Percentiles rank a stretch among this genome's conserved stretches.
phyloP scores from a whole-genome alignment of 1,140 invertebrate species.

The Oreohelix idahoensis region DNA sequence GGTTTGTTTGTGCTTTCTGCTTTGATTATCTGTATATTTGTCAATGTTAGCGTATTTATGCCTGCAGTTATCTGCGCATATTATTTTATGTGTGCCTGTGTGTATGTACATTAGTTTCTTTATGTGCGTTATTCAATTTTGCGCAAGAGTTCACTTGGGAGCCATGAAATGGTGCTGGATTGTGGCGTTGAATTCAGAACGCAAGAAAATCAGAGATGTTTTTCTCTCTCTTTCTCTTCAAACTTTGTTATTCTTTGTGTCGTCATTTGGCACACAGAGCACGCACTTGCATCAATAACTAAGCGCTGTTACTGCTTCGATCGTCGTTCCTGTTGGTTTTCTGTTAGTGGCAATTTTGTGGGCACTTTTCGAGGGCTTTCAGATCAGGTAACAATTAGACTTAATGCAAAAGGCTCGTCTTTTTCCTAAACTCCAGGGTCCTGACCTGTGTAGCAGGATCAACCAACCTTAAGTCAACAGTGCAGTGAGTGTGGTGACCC shows the following conservation, averaged over 20 bases:
- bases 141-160: too few species aligned
- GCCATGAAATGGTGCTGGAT: too few species aligned
- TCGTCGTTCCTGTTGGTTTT: neutral
- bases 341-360: neutral
- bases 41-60: too few species aligned
- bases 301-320: neutral
- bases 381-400: conserved; percentile 2
- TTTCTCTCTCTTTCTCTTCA: neutral
- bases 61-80: too few species aligned
- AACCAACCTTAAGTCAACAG: neutral
- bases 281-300: neutral
- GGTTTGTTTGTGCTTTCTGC: too few species aligned
- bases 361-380: neutral
- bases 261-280: neutral
- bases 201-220: neutral
- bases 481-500: neutral
- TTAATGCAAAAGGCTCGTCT: neutral
- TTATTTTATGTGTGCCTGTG: too few species aligned
- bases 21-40: too few species aligned
- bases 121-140: too few species aligned
- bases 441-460: neutral
- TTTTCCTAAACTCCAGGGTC: neutral
- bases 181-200: neutral
- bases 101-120: too few species aligned
- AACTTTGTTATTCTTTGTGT: neutral